Evolutionary conservation across 2,113 vertebrate species (phyloP), one percentile per base, ranked within the genome.

Genomic region (Strix aluco): DNA sequence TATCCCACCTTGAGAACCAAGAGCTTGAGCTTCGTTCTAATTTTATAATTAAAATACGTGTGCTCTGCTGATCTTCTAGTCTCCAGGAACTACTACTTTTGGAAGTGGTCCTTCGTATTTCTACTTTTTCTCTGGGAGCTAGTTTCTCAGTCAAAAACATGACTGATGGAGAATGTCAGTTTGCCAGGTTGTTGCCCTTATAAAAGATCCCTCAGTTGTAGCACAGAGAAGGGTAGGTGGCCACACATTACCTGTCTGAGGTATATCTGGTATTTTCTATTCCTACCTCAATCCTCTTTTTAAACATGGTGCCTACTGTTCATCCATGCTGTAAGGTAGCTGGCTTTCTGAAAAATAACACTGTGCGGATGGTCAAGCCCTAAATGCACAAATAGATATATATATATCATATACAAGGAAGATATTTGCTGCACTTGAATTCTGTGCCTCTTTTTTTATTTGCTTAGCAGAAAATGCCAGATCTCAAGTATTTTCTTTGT

Each of bases 31-130:
- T 57, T 51, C 1, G 0, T 2, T 27, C 44, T 6, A 27, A 6
- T 19, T 73, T 61, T 42, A 2, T 6, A 0, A 3, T 23, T 25
- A 4, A 36, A 57, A 27, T 15, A 0, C 15, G 2, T 0, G 2
- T 49, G 46, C 20, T 80, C 26, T 38, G 85, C 38, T 59, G 11
- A 8, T 44, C 72, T 22, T 38, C 38, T 5, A 1, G 15, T 13
- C 69, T 47, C 54, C 9, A 29, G 58, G 71, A 59, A 1, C 65
- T 77, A 14, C 23, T 13, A 1, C 2, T 1, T 36, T 54, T 55
- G 44, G 70, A 67, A 75, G 12, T 4, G n/a, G 13, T n/a, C 6
- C 36, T 79, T 34, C 13, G 13, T 14, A 1, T 13, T 51, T 59
- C 34, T 67, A 0, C 7, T 32, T 47, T 27, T 49, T 61, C 54